phyloP scores from a whole-genome alignment of 2,113 vertebrate genomes.

The Leptocoma aspasia region DNA sequence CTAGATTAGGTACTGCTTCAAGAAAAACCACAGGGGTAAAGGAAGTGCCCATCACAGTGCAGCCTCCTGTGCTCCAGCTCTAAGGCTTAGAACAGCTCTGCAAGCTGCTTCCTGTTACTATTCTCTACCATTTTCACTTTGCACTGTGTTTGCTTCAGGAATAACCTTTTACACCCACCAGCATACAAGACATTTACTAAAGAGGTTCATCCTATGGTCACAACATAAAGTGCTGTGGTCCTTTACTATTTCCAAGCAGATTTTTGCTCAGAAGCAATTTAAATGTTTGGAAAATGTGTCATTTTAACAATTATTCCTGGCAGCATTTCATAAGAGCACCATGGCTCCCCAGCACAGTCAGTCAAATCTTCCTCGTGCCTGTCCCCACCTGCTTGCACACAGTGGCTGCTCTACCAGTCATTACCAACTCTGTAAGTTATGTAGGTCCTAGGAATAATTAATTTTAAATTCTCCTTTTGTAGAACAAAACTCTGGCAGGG shows the following conservation, averaged over 20 bases:
- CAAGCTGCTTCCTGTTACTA: too few species aligned
- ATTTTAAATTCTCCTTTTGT: neutral
- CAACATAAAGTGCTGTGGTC: neutral
- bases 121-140: neutral
- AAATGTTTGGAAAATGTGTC: neutral
- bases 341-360: neutral
- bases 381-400: neutral
- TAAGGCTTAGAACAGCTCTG: neutral
- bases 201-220: neutral
- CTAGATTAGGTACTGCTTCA: neutral
- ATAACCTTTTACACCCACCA: neutral
- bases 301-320: neutral
- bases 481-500: neutral
- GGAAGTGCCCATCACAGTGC: rapidly evolving
- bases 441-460: neutral
- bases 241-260: neutral
- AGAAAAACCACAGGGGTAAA: neutral
- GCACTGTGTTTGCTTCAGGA: neutral
- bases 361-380: neutral
- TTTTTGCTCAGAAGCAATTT: neutral
- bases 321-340: neutral
- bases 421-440: neutral
- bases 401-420: neutral
- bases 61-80: neutral
- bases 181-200: neutral